These are phyloP conservation scores for Drosophila sordidula DNA, from an alignment of 2,888 invertebrate species.

Conservation along the genomic window DNA sequence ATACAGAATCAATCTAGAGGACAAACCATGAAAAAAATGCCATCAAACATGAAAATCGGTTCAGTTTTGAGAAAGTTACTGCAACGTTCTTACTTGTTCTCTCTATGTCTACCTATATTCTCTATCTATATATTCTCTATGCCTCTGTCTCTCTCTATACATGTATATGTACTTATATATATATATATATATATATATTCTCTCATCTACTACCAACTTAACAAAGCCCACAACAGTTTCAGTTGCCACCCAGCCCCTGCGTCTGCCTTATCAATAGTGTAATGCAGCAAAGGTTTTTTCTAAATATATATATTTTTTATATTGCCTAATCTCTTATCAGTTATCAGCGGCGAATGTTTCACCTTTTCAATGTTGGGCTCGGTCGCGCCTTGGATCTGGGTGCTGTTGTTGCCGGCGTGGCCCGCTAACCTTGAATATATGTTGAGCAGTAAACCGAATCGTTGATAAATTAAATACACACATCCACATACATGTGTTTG, in stretches of 20 bases:
- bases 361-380: slow-evolving; percentile 35
- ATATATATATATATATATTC: background rate
- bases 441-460: slow-evolving; percentile 24
- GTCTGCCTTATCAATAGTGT: slow-evolving; percentile 49
- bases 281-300: slow-evolving; percentile 32
- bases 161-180: no score
- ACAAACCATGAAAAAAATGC: no score
- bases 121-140: background rate
- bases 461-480: slow-evolving; percentile 48
- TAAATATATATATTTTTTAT: background rate
- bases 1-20: no score
- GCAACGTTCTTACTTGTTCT: background rate
- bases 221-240: slow-evolving; percentile 1
- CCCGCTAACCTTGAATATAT: slow-evolving; percentile 69
- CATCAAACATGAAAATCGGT: no score
- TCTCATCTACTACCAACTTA: background rate
- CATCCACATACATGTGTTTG: background rate
- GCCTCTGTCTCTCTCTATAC: no score
- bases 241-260: slow-evolving; percentile 45
- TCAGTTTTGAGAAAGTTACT: no score
- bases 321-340: slow-evolving; percentile 51
- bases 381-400: slow-evolving; percentile 30
- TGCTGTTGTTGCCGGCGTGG: slow-evolving; percentile 34
- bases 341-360: slow-evolving; percentile 22
- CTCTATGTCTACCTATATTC: background rate